Evolutionary conservation across 2,113 vertebrate species (phyloP), one percentile per base, ranked within the genome.

Genomic region (Labeo catla): DNA sequence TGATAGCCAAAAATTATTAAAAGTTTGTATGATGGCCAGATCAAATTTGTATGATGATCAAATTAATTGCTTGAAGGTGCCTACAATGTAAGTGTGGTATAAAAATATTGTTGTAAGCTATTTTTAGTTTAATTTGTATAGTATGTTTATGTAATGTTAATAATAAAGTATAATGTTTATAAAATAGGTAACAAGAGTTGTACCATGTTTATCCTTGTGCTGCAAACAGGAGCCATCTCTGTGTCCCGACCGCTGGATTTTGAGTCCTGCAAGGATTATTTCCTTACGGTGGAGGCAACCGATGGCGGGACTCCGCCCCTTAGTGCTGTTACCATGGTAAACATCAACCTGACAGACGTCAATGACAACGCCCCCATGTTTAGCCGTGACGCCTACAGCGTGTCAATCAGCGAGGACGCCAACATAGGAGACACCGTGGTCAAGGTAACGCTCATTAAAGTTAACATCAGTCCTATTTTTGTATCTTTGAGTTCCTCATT

Each of bases 301-400:
- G 98, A 99, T 15, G 97, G 98, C 0, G 98, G 98, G 2, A 96
- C 93, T 0, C 98, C 97, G 0, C 94, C 98, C 2, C 95, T 99
- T 59, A 98, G 97, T 0, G 95, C 98, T 0, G 92, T 99, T 1
- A 94, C 98, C 0, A 99, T 97, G 0, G 95, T 99, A 54, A 99
- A 97, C 70, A 94, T 99, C 76, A 97, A 98, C 8, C 91, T 99
- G 90, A 97, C 97, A 0, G 98, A 99, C n/a, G 95, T 99, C 81
- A 99, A 99, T 12, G 98, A 99, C 94, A 99, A 99, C 0, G 94
- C 96, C 0, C 98, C 98, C 0, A 91, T 91, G 43, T 99, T 99
- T 90, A 97, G 96, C 91, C 96, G 95, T 5, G 92, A 94, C 0
- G 89, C 95, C 76, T 99, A 99, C 93, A 96, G 95, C 0, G 93